Evolutionary conservation across 1,140 invertebrate species (phyloP), one percentile per base, ranked within the genome.

Genomic region (Philopotamus ludificatus): DNA sequence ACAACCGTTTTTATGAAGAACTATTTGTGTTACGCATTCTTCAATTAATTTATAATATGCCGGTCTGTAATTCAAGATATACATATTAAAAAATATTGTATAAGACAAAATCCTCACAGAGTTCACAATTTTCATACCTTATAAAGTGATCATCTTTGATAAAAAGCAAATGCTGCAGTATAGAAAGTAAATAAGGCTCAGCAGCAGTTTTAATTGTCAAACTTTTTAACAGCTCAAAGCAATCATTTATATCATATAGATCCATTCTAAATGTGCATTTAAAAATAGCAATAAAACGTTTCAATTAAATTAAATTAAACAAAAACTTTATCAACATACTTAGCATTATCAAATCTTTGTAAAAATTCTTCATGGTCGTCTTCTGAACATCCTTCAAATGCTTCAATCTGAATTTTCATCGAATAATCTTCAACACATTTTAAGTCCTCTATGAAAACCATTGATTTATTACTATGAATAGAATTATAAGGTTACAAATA

Each of bases 1-100:
- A 73, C 89, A 89, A 4, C 95, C 95, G 70, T 89, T 93, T 75
- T 92, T 91, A 74, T 98, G 94, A 21, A 99, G 81, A 0, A 98
- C 94, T 72, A 99, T 97, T 83, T 98, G 96, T 0, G 94, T 93
- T 8, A 98, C 85, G 76, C 95, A 98, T 80, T 98, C 95, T 78
- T 99, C 97, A 72, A 98, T 96, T 8, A 99, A 76, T 75, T 97
- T 96, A 79, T 94, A 98, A 78, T 97, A 99, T 0, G 95, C 93
- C 15, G 92, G 88, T 73, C 95, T 95, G 75, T 71, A 87, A 58
- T 25, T 3, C 21, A 21, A 3, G 12, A 21, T 50, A 2, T 21
- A n/a, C n/a, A 50, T 4, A 12, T 10, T 28, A 16, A 55, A n/a
- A n/a, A n/a, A n/a, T n/a, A n/a, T n/a, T n/a, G n/a, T n/a, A n/a